A percentile compares a stretch with the other conserved stretches of the same genome.
These are phyloP conservation scores for Festucalex cinctus DNA, from an alignment of 2,113 vertebrate species.

Conservation along the genomic window DNA sequence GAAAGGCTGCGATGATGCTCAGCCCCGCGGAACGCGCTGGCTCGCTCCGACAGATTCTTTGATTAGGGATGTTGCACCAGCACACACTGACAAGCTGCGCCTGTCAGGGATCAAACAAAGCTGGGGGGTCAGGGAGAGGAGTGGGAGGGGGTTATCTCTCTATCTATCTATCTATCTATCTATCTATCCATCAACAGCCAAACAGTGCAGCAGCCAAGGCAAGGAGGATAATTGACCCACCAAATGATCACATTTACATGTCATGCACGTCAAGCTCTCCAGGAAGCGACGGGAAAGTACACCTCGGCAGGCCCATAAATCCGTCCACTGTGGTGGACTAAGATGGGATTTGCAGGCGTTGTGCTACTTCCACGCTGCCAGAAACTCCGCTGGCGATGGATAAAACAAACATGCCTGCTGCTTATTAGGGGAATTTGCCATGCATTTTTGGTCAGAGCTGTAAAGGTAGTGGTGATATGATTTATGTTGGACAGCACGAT, in stretches of 20 bases:
- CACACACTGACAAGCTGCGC: slow-evolving; percentile 59
- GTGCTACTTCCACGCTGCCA: slow-evolving; percentile 41
- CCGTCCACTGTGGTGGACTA: slow-evolving; percentile 41
- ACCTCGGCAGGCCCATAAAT: slow-evolving; percentile 54
- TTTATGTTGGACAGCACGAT: background rate
- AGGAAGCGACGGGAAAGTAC: slow-evolving; percentile 43
- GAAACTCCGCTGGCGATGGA: slow-evolving; percentile 28
- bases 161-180: slow-evolving; percentile 57
- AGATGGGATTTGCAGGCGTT: slow-evolving; percentile 56
- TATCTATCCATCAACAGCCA: slow-evolving; percentile 44
- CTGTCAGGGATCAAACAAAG: slow-evolving; percentile 62
- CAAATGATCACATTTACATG: slow-evolving; percentile 65
- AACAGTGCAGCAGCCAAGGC: slow-evolving; percentile 40
- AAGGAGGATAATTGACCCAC: slow-evolving; percentile 54
- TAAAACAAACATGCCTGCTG: slow-evolving; percentile 32
- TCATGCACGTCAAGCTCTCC: slow-evolving; percentile 42
- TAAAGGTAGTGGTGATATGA: background rate
- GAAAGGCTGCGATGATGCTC: slow-evolving; percentile 62
- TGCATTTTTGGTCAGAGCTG: background rate
- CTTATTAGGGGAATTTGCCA: slow-evolving; percentile 46
- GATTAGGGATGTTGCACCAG: slow-evolving; percentile 60
- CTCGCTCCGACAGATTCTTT: slow-evolving; percentile 51
- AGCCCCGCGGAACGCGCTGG: slow-evolving; percentile 51
- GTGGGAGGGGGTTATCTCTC: slow-evolving; percentile 15
- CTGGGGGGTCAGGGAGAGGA: slow-evolving; percentile 37